phyloP scores from a whole-genome alignment of 35 echinoderm and acorn worm genomes.

The Heliocidaris tuberculata region DNA sequence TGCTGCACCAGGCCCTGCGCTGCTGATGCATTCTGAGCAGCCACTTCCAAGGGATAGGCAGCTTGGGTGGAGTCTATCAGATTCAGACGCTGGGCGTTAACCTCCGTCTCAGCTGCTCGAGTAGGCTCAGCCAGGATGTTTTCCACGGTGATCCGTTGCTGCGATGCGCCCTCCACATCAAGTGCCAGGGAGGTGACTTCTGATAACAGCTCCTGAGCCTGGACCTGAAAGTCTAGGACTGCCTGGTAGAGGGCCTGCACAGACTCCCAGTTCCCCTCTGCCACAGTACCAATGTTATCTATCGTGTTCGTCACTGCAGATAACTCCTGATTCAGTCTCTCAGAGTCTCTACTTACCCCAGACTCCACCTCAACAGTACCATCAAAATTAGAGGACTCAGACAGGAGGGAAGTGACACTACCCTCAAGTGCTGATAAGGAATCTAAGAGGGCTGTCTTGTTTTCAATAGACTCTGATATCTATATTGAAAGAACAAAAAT shows the following conservation, averaged over 20 bases:
- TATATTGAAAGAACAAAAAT: slow-evolving; percentile 30
- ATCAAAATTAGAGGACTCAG: slow-evolving; percentile 20
- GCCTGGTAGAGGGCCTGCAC: slow-evolving; percentile 9
- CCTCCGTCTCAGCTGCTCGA: slow-evolving; percentile 33
- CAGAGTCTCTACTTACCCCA: slow-evolving; percentile 21
- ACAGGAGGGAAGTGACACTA: not conserved
- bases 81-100: slow-evolving; percentile 52
- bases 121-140: slow-evolving; percentile 36
- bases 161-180: slow-evolving; percentile 51
- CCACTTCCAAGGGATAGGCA: slow-evolving; percentile 44
- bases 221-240: not conserved
- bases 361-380: slow-evolving; percentile 56
- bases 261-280: not conserved
- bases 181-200: slow-evolving; percentile 23
- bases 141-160: slow-evolving; percentile 43
- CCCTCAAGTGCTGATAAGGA: slow-evolving; percentile 30
- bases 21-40: slow-evolving; percentile 26
- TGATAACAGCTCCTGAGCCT: slow-evolving; percentile 27
- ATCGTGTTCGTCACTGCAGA: slow-evolving; percentile 8
- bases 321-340: slow-evolving; percentile 46
- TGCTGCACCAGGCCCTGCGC: slow-evolving; percentile 24
- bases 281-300: not conserved
- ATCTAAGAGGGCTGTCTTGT: slow-evolving; percentile 42
- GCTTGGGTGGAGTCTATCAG: slow-evolving; percentile 56
- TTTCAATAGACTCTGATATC: slow-evolving; percentile 44